Percentiles rank a stretch among this genome's conserved stretches.
These are phyloP conservation scores for Enhydra lutris DNA, from an alignment of 2,113 vertebrate species.

Conservation along the genomic window DNA sequence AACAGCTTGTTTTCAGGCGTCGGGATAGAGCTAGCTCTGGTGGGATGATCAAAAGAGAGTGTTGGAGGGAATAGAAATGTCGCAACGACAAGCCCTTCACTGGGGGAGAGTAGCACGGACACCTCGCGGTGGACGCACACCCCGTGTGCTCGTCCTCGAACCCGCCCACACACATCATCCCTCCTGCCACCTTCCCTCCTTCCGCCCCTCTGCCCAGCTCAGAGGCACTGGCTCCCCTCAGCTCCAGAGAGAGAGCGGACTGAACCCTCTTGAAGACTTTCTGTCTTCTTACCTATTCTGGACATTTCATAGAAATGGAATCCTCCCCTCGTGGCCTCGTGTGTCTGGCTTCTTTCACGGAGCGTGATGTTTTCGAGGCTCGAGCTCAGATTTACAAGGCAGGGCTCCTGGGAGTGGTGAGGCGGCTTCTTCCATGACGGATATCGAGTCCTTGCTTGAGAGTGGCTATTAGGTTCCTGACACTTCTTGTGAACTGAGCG, in stretches of 20 bases:
- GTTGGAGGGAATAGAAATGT: neutral
- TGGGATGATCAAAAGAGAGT: neutral
- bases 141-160: neutral
- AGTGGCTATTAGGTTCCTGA: rapidly evolving
- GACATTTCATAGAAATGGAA: neutral
- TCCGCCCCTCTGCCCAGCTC: neutral
- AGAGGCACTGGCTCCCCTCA: neutral
- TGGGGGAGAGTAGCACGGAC: neutral
- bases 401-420: rapidly evolving
- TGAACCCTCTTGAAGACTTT: neutral
- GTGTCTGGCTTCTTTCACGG: neutral
- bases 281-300: rapidly evolving
- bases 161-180: neutral
- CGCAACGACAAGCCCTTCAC: neutral
- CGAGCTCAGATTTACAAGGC: neutral
- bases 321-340: too few species aligned
- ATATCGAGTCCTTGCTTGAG: neutral
- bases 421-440: rapidly evolving
- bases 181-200: neutral
- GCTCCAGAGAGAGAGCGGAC: neutral
- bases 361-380: neutral
- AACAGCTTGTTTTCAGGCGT: neutral
- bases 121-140: neutral
- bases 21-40: neutral
- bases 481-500: neutral